A percentile compares a stretch with the other conserved stretches of the same genome.
These are phyloP conservation scores for Chaenocephalus aceratus DNA, from an alignment of 2,113 vertebrate genomes.

Conservation along the genomic window DNA sequence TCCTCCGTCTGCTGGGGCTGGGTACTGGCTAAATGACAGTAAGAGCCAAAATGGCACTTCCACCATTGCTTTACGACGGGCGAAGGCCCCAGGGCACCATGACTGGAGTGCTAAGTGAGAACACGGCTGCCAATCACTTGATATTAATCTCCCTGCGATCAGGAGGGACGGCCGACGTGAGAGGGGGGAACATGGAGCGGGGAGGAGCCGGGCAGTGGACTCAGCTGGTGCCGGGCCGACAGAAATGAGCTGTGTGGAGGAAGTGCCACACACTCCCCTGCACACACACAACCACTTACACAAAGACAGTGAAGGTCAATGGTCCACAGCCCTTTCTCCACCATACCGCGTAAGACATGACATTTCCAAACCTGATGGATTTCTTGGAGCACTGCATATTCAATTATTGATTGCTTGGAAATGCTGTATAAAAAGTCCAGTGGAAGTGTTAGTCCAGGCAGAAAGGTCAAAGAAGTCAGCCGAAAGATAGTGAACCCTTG, in stretches of 20 bases:
- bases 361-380: constrained; percentile 1
- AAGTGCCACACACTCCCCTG: constrained; percentile 22
- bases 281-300: constrained; percentile 19
- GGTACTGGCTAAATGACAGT: constrained; percentile 70
- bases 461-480: not conserved
- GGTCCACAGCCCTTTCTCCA: constrained; percentile 12
- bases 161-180: constrained; percentile 33
- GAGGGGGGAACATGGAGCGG: constrained; percentile 13
- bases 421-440: constrained; percentile 4
- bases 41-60: constrained; percentile 67
- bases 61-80: constrained; percentile 62
- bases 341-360: not conserved
- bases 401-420: constrained; percentile 17
- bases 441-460: not conserved
- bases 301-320: constrained; percentile 46
- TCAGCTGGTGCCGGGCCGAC: constrained; percentile 45
- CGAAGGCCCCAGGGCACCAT: constrained; percentile 57
- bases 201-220: constrained; percentile 37
- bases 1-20: constrained; percentile 58
- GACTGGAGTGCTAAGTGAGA: constrained; percentile 64
- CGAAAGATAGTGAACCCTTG: not conserved
- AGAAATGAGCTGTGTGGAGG: constrained; percentile 44
- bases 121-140: constrained; percentile 70
- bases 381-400: constrained; percentile 1
- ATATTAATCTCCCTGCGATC: constrained; percentile 69